phyloP scores from a whole-genome alignment of 2,113 vertebrate species.

The Ophthalmolycus amberensis region DNA sequence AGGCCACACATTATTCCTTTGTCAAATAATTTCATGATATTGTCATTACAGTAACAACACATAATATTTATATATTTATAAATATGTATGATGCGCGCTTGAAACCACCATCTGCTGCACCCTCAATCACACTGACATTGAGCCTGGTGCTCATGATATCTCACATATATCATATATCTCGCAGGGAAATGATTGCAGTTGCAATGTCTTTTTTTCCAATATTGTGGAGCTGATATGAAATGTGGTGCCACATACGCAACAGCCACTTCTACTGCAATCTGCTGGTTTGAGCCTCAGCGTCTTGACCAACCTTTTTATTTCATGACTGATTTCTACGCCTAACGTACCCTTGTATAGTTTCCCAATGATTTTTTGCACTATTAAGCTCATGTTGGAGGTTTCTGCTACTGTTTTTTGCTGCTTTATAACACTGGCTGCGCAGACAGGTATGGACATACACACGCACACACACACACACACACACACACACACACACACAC shows the following conservation, averaged over 20 bases:
- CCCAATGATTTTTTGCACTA: too few relatives aligned
- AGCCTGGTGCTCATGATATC: too few relatives aligned
- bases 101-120: neutral
- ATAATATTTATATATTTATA: neutral
- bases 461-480: neutral
- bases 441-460: neutral
- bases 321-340: too few relatives aligned
- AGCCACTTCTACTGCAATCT: too few relatives aligned
- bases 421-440: neutral
- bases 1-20: neutral
- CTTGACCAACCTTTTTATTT: too few relatives aligned
- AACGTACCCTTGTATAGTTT: too few relatives aligned
- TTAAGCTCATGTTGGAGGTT: too few relatives aligned
- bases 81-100: neutral
- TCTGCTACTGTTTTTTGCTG: neutral
- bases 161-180: too few relatives aligned
- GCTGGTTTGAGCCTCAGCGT: too few relatives aligned
- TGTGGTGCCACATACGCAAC: too few relatives aligned
- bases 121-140: neutral
- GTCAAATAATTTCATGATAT: neutral
- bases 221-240: neutral
- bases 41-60: neutral
- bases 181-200: neutral
- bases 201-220: neutral
- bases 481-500: neutral